A percentile compares a stretch with the other conserved stretches of the same genome.
These are phyloP conservation scores for Eulemur macaco DNA, from an alignment of 2,113 vertebrate species.

Conservation along the genomic window DNA sequence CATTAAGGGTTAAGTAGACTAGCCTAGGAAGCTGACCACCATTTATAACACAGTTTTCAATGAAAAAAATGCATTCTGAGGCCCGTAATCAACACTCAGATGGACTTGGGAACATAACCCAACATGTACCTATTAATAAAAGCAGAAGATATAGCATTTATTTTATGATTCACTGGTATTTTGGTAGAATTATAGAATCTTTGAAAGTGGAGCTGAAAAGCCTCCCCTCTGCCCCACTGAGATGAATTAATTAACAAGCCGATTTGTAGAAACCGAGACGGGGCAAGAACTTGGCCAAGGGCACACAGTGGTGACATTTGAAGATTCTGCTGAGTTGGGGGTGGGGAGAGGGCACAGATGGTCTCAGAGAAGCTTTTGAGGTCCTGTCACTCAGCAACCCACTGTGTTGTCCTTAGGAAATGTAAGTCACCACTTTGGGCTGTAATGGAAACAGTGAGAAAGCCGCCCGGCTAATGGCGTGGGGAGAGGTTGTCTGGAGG, in stretches of 20 bases:
- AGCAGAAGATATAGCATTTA: not conserved
- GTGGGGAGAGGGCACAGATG: not conserved
- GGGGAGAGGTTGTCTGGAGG: not conserved
- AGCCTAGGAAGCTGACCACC: not conserved
- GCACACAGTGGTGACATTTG: not conserved
- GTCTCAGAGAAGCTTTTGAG: not conserved
- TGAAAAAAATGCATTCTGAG: not conserved
- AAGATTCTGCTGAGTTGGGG: not conserved
- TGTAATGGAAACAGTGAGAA: conserved; percentile 51
- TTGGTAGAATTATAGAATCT: not conserved
- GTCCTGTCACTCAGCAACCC: not conserved
- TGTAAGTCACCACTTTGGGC: not conserved
- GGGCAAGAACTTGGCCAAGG: not conserved
- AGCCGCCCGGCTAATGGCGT: not conserved
- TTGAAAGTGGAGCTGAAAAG: not conserved
- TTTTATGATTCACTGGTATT: not conserved
- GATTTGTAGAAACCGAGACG: not conserved
- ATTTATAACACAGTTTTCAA: not conserved
- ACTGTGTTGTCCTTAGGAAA: conserved; percentile 12
- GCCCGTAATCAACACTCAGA: not conserved
- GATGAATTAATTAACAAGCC: not conserved
- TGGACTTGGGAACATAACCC: not conserved
- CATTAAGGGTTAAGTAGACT: not conserved
- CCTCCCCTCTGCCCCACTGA: not conserved
- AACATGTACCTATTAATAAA: not conserved